Base-by-base conservation (phyloP, 2,888 invertebrate species). In the Belgica antarctica region DNA sequence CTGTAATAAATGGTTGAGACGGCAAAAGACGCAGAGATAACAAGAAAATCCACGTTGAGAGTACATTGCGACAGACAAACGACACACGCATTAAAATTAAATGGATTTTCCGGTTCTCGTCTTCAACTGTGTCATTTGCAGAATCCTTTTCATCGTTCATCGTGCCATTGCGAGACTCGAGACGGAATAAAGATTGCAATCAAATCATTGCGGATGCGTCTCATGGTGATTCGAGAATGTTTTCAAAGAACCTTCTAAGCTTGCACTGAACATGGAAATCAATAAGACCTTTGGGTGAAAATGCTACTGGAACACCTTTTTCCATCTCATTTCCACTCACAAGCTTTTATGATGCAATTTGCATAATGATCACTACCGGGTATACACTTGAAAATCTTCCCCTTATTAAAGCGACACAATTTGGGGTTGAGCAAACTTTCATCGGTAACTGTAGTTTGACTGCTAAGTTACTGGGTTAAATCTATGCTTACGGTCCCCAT, bases 21-120 rank as follows among this genome's bases (percentile, higher is more conserved):
- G 41, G 41, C 12, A 41, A 10, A 41, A 15, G 41, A 41, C 12
- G 41, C 12, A 10, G 41, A 41, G 41, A 41, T 41, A 41, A 41
- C 41, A 41, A 2, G 41, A 12, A 41, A 41, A 41, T 12, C 41
- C 41, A n/a, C 41, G 41, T 41, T 41, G 3, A 10, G 10, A 41
- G n/a, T 15, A 41, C 41, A 41, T n/a, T n/a, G 41, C 41, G 41
- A 41, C 41, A 41, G 41, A 41, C 41, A 41, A 41, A 41, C 41
- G 5, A 15, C 4, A 10, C 12, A 41, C 12, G 41, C 41, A 41
- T 41, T 41, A 41, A 41, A 41, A 41, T n/a, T 41, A 15, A 41
- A 41, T 41, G 12, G 41, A 12, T 41, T 41, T 5, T n/a, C 41
- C 15, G n/a, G 41, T 2, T 41, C 15, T 41, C 10, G n/a, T 41